phyloP scores from a whole-genome alignment of 1,140 invertebrate species.

The Nymphalis io region DNA sequence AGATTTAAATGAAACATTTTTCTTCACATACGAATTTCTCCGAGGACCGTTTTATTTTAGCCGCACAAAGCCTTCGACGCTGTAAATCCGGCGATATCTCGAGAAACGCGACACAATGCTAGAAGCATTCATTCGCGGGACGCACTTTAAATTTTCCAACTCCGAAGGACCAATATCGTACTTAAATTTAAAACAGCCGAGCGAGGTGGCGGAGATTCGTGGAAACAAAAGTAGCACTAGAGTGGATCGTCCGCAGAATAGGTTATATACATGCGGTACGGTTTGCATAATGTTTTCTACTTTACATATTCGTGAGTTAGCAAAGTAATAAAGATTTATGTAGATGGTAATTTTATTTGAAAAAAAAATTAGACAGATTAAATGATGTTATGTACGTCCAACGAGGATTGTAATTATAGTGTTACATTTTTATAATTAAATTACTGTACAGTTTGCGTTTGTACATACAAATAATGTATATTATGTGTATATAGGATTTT shows the following conservation, averaged over 20 bases:
- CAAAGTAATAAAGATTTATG: conserved; percentile 11
- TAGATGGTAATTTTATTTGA: neutral
- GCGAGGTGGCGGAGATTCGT: conserved; percentile 21
- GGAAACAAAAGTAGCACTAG: conserved; percentile 49
- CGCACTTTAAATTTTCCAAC: conserved; percentile 64
- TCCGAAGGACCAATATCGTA: conserved; percentile 53
- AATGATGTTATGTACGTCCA: neutral
- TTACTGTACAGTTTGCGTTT: neutral
- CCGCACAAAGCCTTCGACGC: conserved; percentile 65
- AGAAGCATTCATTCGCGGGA: conserved; percentile 52
- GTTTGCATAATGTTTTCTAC: conserved; percentile 58
- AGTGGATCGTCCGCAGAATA: conserved; percentile 29
- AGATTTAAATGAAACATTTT: conserved; percentile 72
- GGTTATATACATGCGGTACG: conserved; percentile 17
- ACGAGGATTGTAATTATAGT: neutral
- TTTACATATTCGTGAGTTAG: conserved; percentile 47
- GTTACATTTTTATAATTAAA: neutral
- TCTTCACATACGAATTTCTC: conserved; percentile 74
- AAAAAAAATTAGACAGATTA: neutral
- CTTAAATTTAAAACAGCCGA: conserved; percentile 44
- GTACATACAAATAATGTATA: no score
- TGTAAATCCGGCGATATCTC: conserved; percentile 71
- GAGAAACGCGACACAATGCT: conserved; percentile 63
- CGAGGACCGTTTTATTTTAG: conserved; percentile 71
- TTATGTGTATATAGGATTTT: no score